phyloP scores from a whole-genome alignment of 2,888 invertebrate genomes.

The Cataglyphis cursor region DNA sequence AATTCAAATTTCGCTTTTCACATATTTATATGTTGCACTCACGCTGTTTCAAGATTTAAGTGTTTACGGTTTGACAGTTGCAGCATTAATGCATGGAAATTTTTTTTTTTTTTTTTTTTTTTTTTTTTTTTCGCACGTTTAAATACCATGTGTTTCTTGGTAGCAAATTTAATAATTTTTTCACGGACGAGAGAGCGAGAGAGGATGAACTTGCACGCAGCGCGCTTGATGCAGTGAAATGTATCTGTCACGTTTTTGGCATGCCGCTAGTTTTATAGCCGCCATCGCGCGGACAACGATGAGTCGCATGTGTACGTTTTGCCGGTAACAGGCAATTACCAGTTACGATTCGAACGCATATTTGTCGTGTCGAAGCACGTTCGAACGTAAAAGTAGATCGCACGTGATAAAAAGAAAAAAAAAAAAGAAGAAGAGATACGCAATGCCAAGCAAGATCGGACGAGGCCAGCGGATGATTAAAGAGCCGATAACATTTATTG shows the following conservation, averaged over 20 bases:
- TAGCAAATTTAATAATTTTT: background rate
- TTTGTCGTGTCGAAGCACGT: slow-evolving; percentile 69
- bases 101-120: too few species aligned
- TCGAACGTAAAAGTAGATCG: slow-evolving; percentile 63
- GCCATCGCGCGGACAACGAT: slow-evolving; percentile 28
- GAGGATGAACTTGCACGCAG: background rate
- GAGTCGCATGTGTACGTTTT: slow-evolving; percentile 44
- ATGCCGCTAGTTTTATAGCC: slow-evolving; percentile 32
- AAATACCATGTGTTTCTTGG: background rate
- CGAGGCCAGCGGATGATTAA: slow-evolving; percentile 53
- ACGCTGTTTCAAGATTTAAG: background rate
- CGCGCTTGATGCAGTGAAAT: background rate
- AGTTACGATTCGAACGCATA: slow-evolving; percentile 72
- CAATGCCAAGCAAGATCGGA: slow-evolving; percentile 31
- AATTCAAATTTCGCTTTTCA: background rate
- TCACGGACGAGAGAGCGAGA: background rate
- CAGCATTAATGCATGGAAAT: background rate
- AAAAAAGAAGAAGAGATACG: background rate
- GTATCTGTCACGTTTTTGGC: slow-evolving; percentile 17
- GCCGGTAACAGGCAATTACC: slow-evolving; percentile 43
- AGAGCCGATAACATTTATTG: slow-evolving; percentile 36
- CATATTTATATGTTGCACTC: background rate
- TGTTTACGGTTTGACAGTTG: background rate
- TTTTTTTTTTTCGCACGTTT: background rate
- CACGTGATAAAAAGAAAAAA: slow-evolving; percentile 15